Conservation (phyloP, 64 coral and sea anemone species). For the Actinia tenebrosa region DNA sequence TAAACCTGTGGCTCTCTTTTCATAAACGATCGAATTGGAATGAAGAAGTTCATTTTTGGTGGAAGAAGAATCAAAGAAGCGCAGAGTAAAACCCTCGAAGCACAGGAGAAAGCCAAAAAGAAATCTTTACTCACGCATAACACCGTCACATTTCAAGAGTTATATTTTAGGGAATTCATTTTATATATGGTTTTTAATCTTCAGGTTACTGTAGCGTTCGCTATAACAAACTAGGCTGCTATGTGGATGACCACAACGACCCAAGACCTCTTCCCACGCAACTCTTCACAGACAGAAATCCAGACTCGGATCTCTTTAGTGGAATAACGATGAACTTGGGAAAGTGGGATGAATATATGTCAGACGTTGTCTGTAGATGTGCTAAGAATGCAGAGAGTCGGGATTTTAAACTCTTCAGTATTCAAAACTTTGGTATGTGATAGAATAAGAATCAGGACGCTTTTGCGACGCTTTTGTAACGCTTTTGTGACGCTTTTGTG, state of each 20-base stretch:
- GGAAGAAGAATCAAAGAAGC: too few species aligned
- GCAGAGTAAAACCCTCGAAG: too few species aligned
- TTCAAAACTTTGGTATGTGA: slow-evolving; percentile 58
- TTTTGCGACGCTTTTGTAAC: too few species aligned
- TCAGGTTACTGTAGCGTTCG: not conserved
- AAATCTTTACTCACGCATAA: too few species aligned
- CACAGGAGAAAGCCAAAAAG: too few species aligned
- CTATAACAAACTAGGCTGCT: slow-evolving; percentile 61
- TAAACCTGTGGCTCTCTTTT: too few species aligned
- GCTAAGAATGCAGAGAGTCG: slow-evolving; percentile 35
- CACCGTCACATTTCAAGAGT: not conserved
- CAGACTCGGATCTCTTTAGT: slow-evolving; percentile 30
- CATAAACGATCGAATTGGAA: too few species aligned
- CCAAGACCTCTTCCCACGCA: slow-evolving; percentile 55
- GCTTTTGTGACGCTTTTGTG: too few species aligned
- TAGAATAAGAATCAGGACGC: too few species aligned
- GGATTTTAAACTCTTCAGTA: slow-evolving; percentile 31
- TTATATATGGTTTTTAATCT: too few species aligned
- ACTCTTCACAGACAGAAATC: slow-evolving; percentile 37
- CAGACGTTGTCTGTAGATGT: slow-evolving; percentile 64
- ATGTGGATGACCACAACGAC: slow-evolving; percentile 40
- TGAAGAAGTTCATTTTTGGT: too few species aligned
- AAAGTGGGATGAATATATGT: slow-evolving; percentile 62
- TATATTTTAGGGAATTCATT: too few species aligned
- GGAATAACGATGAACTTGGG: slow-evolving; percentile 40